These are phyloP conservation scores for Morpho achilles DNA, from an alignment of 2,888 invertebrate species.

Conservation along the genomic window DNA sequence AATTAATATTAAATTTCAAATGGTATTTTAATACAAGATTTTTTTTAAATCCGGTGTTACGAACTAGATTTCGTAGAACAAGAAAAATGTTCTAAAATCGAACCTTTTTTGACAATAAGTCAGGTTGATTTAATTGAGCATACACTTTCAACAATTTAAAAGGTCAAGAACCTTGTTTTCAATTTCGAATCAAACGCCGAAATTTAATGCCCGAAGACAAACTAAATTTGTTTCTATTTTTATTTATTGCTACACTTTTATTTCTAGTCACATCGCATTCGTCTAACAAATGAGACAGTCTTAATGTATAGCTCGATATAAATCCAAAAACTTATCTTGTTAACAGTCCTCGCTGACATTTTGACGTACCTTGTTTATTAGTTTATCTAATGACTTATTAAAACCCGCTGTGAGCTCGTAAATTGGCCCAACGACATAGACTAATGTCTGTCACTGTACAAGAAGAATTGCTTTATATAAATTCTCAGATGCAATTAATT, in stretches of 20 bases:
- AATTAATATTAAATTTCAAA: too few species aligned
- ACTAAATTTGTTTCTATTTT: not conserved
- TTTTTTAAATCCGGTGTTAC: too few species aligned
- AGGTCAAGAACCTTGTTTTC: not conserved
- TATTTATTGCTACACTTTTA: slow-evolving; percentile 3
- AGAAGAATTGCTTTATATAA: slow-evolving; percentile 70
- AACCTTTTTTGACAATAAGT: too few species aligned
- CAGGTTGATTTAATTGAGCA: too few species aligned
- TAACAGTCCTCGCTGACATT: slow-evolving; percentile 7
- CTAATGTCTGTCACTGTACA: slow-evolving; percentile 57
- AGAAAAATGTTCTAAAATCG: too few species aligned
- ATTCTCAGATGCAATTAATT: slow-evolving; percentile 67
- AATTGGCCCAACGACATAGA: slow-evolving; percentile 30
- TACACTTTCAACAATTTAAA: too few species aligned
- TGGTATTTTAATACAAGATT: too few species aligned
- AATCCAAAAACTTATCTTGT: slow-evolving; percentile 13
- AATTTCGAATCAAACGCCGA: too few species aligned
- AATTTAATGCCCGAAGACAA: too few species aligned
- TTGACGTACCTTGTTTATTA: slow-evolving; percentile 15
- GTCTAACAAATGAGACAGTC: slow-evolving; percentile 1
- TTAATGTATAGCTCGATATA: slow-evolving; percentile 3
- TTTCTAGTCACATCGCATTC: slow-evolving; percentile 5
- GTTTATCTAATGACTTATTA: slow-evolving; percentile 20
- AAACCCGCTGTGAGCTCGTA: slow-evolving; percentile 22
- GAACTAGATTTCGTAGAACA: too few species aligned